Percentiles rank a stretch among this genome's conserved stretches.
Evolutionary conservation across 2,113 vertebrate genomes (phyloP).

Genomic region (Hydropotes inermis): DNA sequence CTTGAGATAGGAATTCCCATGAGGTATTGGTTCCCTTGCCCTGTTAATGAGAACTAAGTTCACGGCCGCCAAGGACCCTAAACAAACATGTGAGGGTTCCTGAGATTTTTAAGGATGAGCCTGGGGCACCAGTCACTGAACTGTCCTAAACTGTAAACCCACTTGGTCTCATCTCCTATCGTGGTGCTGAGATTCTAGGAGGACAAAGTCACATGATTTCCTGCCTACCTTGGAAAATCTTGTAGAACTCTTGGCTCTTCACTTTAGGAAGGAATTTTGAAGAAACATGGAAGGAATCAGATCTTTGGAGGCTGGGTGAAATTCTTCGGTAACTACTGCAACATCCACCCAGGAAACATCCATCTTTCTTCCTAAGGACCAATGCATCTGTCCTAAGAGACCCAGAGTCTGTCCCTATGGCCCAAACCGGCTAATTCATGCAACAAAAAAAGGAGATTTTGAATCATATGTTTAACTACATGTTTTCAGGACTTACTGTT

Average conservation of each 20-base stretch:
- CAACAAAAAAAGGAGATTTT: background rate
- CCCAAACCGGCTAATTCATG: background rate
- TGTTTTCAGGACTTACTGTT: background rate
- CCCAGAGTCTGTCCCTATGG: background rate
- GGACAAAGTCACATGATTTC: background rate
- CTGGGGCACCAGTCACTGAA: background rate
- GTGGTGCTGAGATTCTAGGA: background rate
- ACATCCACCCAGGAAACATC: background rate
- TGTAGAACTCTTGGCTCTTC: background rate
- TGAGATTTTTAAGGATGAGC: background rate
- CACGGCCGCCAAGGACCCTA: background rate
- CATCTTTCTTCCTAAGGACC: slow-evolving; percentile 1
- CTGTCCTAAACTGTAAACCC: background rate
- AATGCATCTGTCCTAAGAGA: background rate
- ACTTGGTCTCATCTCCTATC: background rate
- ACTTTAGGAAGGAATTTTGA: background rate
- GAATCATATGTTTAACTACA: background rate
- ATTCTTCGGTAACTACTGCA: background rate
- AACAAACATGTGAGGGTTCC: background rate
- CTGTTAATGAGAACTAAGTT: background rate
- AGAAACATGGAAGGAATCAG: background rate
- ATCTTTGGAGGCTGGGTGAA: background rate
- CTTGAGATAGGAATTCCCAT: background rate
- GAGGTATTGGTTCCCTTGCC: background rate
- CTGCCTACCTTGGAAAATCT: background rate